Base-by-base conservation (phyloP, 1,140 invertebrate genomes). In the Eriocheir sinensis region DNA sequence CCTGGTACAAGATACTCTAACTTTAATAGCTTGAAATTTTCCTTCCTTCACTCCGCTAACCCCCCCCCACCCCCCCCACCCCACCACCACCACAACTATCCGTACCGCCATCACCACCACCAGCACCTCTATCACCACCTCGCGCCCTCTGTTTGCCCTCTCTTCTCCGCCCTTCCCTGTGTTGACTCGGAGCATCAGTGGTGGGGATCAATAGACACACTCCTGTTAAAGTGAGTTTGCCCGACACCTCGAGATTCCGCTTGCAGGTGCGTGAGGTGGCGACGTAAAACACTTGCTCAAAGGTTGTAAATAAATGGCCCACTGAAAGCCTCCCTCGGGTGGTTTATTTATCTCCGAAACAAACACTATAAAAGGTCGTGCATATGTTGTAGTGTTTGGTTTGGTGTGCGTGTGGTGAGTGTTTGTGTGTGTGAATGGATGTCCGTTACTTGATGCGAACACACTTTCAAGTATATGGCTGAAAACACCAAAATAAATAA, bases 101-200 rank as follows among this genome's bases (percentile, higher is more conserved):
- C 15, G 21, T 72, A 21, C 60, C n/a, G 21, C n/a, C 60, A 21
- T 72, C 27, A 8, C 44, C 44, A 8, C 44, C 15, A 4, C 44
- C 15, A 4, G 4, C 44, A 4, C 15, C 44, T 48, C 44, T 15
- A 8, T 15, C 15, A 4, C 44, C 15, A 4, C 15, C 44, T 15
- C n/a, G 27, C 21, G 1, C 83, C 21, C 83, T 38, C 17, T 6
- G 15, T 21, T 4, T 0, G 4, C 27, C 79, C 8, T 8, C 79
- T 34, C 27, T 34, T 32, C 83, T 85, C 83, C 0, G n/a, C n/a
- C 6, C 34, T 48, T 15, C 44, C 15, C 44, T 48, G 27, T 72
- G 60, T 72, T 72, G 60, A 72, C 60, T 72, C 21, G 60, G n/a
- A 72, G 60, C 60, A 72, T 72, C 60, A 72, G 21, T n/a, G 60